Evolutionary conservation across 2,888 invertebrate species (phyloP).

Genomic region (Nomada hirtipes): DNA sequence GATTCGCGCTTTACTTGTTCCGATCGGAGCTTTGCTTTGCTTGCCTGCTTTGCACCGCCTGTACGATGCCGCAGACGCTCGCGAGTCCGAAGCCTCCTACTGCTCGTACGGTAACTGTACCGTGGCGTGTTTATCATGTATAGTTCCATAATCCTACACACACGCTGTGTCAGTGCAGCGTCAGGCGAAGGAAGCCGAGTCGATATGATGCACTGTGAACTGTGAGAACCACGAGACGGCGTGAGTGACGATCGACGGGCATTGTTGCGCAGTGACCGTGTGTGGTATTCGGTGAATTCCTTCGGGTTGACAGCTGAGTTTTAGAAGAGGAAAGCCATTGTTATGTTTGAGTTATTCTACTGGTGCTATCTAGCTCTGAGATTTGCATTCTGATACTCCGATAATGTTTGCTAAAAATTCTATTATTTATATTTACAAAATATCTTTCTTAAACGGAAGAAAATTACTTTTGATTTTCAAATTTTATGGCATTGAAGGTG

Average conservation of each 20-base stretch:
- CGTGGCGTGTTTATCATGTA: constrained; percentile 36
- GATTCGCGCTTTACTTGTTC: constrained; percentile 44
- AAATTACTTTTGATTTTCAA: too few species aligned
- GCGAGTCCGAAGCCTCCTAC: neutral
- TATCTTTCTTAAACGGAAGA: too few species aligned
- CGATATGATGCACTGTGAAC: constrained; percentile 49
- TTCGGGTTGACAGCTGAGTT: neutral
- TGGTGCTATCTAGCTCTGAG: too few species aligned
- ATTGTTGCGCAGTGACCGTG: constrained; percentile 10
- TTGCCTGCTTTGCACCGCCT: constrained; percentile 22
- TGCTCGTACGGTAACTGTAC: constrained; percentile 41
- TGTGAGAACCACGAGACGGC: constrained; percentile 22
- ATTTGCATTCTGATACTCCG: too few species aligned
- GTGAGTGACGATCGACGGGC: constrained; percentile 28
- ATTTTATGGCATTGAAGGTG: neutral
- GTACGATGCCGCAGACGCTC: constrained; percentile 16
- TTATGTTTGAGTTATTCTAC: neutral
- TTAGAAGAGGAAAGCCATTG: neutral
- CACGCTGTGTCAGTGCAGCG: constrained; percentile 27
- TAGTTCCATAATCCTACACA: constrained; percentile 41
- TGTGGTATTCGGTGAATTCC: constrained; percentile 1
- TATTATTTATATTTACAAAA: too few species aligned
- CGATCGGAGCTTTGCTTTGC: constrained; percentile 44
- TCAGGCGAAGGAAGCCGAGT: constrained; percentile 39
- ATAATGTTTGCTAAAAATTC: too few species aligned